Evolutionary conservation across 2,888 invertebrate genomes (phyloP).

Genomic region (Eurois occulta): DNA sequence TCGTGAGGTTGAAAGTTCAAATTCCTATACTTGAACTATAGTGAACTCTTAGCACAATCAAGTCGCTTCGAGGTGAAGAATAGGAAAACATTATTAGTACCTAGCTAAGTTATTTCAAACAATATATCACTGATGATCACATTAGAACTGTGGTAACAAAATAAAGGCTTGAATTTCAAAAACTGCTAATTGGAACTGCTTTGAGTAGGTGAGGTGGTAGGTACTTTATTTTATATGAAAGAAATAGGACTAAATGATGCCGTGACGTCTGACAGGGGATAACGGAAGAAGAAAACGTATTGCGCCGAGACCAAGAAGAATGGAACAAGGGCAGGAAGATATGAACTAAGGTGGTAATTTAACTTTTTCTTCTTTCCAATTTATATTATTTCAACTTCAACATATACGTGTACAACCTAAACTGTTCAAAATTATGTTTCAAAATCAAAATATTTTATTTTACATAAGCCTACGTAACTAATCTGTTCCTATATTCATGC

Average conservation of each 20-base stretch:
- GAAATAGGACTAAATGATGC: not conserved
- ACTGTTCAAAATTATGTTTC: not conserved
- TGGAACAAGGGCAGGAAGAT: not conserved
- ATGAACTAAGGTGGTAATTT: not conserved
- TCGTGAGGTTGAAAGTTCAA: constrained; percentile 57
- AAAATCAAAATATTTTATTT: not conserved
- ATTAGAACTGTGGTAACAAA: constrained; percentile 3
- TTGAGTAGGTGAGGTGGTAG: not conserved
- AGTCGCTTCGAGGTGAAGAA: constrained; percentile 27
- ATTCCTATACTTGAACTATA: constrained; percentile 56
- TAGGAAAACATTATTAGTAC: constrained; percentile 13
- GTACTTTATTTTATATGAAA: not conserved
- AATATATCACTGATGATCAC: not conserved
- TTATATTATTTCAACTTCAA: not conserved
- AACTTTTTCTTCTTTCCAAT: not conserved
- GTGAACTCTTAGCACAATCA: constrained; percentile 47
- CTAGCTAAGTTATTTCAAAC: constrained; percentile 19
- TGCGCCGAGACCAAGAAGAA: not conserved
- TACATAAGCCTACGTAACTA: too few relatives aligned
- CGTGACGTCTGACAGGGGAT: not conserved
- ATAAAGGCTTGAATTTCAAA: not conserved
- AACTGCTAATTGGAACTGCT: not conserved
- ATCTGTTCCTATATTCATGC: too few relatives aligned
- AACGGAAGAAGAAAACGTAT: not conserved
- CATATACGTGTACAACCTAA: not conserved